Evolutionary conservation across 2,113 vertebrate genomes (phyloP).

Genomic region (Anhinga rufa): DNA sequence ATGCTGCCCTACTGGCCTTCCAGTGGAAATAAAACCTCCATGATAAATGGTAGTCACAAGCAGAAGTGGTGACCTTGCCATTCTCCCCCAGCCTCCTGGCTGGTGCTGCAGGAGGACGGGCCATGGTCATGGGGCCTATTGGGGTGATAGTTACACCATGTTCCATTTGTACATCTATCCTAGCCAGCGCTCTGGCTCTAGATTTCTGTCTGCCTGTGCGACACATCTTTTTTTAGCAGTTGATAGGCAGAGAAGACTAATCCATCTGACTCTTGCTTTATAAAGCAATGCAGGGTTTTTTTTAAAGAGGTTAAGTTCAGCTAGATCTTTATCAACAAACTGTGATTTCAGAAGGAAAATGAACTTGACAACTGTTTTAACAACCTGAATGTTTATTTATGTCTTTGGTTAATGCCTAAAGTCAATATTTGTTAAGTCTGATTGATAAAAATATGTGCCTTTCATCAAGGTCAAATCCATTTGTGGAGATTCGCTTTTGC

Average conservation of each 20-base stretch:
- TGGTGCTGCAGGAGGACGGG: neutral
- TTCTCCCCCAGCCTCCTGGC: neutral
- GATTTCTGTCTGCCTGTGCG: neutral
- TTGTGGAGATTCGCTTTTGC: slow-evolving; percentile 48
- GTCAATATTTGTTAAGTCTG: slow-evolving; percentile 51
- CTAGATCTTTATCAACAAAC: slow-evolving; percentile 25
- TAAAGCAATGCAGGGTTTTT: neutral
- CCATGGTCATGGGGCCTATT: accelerated
- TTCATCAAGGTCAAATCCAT: slow-evolving; percentile 65
- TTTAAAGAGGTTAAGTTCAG: neutral
- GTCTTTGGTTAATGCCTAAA: slow-evolving; percentile 34
- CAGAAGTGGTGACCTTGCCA: accelerated
- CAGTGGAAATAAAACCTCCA: accelerated
- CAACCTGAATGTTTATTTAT: slow-evolving; percentile 34
- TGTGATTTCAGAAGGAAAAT: slow-evolving; percentile 30
- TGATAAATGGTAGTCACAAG: neutral
- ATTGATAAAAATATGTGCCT: slow-evolving; percentile 59
- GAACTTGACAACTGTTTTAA: slow-evolving; percentile 57
- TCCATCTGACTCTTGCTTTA: neutral
- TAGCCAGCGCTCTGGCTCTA: neutral
- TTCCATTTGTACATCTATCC: neutral
- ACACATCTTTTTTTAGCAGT: neutral
- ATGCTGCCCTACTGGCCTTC: neutral
- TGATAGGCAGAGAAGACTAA: neutral
- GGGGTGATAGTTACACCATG: neutral